phyloP scores from a whole-genome alignment of 2,797 vertebrate species.

The Carcharodon carcharias region DNA sequence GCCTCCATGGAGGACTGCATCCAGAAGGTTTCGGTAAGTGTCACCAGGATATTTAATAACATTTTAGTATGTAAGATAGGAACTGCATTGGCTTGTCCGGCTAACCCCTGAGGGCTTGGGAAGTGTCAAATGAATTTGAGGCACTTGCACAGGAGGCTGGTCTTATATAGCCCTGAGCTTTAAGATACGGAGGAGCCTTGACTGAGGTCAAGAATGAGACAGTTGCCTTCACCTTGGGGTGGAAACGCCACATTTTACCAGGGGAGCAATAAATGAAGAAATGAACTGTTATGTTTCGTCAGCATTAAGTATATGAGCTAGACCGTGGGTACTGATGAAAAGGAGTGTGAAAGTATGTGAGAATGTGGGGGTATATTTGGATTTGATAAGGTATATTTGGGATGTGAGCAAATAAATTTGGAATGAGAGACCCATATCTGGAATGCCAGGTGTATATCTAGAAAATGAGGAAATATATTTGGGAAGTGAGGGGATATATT shows the following conservation, averaged over 20 bases:
- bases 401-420: too few relatives aligned
- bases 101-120: background rate
- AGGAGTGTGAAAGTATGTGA: background rate
- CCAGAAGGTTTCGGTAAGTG: conserved; percentile 31
- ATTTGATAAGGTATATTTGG: background rate
- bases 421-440: background rate
- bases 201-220: background rate
- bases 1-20: background rate
- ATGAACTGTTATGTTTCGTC: background rate
- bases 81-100: background rate
- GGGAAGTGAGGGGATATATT: background rate
- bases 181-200: background rate
- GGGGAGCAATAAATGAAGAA: background rate
- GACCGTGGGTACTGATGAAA: background rate
- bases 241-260: background rate
- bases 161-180: too few relatives aligned
- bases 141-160: background rate
- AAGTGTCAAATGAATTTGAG: background rate
- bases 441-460: background rate
- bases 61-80: background rate
- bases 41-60: background rate
- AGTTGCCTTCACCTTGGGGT: background rate
- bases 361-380: background rate
- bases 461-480: background rate
- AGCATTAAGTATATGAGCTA: too few relatives aligned